These are phyloP conservation scores for Amblyraja radiata DNA, from an alignment of 2,797 vertebrate species.

Conservation along the genomic window DNA sequence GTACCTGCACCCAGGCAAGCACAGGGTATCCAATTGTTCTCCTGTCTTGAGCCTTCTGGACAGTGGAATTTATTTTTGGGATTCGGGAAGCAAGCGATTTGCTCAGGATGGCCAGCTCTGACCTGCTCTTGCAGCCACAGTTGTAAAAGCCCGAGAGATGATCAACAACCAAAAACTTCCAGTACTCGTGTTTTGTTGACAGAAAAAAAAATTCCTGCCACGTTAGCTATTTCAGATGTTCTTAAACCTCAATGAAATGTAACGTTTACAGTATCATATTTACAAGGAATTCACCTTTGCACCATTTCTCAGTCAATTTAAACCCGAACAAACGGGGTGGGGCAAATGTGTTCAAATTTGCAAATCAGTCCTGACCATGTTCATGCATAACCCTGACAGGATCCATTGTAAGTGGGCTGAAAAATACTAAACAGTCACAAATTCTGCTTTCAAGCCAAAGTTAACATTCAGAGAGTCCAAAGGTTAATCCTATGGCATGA, in stretches of 20 bases:
- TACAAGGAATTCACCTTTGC: not conserved
- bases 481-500: no score
- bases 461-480: not conserved
- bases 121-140: not conserved
- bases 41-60: no score
- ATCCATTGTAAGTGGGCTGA: not conserved
- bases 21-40: no score
- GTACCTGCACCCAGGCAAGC: no score
- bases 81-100: no score
- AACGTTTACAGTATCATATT: not conserved
- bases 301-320: not conserved
- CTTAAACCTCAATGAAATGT: not conserved
- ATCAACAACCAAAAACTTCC: not conserved
- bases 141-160: not conserved
- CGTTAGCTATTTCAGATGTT: not conserved
- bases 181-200: not conserved
- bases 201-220: not conserved
- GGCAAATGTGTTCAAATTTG: not conserved
- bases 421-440: not conserved
- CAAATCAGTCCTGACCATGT: not conserved
- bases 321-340: not conserved
- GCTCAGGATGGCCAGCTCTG: no score
- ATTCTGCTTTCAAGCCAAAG: not conserved
- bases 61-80: no score
- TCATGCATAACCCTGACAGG: not conserved